A percentile compares a stretch with the other conserved stretches of the same genome.
Evolutionary conservation across 2,797 vertebrate genomes (phyloP).

Genomic region (Morus bassanus): DNA sequence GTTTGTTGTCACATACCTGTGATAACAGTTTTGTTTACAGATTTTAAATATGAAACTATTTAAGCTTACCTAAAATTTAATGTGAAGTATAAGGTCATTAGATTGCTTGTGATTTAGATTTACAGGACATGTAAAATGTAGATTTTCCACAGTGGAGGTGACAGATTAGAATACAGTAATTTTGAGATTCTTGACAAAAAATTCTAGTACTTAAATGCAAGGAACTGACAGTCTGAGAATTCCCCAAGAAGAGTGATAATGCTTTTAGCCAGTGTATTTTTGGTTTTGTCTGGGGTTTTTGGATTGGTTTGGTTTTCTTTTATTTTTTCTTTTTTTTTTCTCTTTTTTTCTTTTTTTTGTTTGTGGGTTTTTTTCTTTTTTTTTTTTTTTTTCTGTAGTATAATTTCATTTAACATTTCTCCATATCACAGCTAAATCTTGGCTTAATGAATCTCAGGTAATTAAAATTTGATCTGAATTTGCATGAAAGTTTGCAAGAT

Average conservation of each 20-base stretch:
- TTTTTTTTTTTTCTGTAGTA: neutral
- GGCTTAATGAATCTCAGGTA: neutral
- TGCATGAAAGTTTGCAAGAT: neutral
- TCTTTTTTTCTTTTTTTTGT: neutral
- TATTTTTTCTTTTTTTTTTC: neutral
- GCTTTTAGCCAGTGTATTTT: neutral
- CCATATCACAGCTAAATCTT: neutral
- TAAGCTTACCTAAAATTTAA: neutral
- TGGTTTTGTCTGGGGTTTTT: fast-evolving
- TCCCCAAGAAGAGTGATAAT: neutral
- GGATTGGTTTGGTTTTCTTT: fast-evolving
- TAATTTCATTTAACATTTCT: neutral
- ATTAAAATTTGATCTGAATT: neutral
- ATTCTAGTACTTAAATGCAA: neutral
- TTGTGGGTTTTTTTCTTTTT: too few species aligned
- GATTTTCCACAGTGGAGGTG: neutral
- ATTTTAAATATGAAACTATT: neutral
- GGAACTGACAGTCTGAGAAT: neutral
- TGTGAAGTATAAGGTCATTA: neutral
- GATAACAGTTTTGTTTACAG: neutral
- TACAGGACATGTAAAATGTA: neutral
- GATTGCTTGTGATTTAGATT: neutral
- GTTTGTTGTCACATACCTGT: neutral
- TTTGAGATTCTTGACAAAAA: neutral
- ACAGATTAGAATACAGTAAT: neutral